phyloP scores from a whole-genome alignment of 2,113 vertebrate species.

The Lamprologus tigripictilis region DNA sequence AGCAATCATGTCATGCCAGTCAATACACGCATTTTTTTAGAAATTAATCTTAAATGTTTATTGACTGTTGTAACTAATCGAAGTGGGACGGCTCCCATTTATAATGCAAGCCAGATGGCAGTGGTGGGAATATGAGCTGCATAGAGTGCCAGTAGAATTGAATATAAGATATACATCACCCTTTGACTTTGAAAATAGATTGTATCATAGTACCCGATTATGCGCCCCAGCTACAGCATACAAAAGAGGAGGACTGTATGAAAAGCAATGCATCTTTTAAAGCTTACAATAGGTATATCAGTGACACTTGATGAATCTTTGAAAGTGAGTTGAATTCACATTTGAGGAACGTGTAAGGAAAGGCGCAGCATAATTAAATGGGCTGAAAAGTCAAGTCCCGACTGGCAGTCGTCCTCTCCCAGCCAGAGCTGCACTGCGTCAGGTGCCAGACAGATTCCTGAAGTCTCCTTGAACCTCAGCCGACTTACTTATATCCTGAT shows the following conservation, averaged over 20 bases:
- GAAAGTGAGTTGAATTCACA: background rate
- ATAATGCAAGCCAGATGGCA: background rate
- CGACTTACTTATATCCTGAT: constrained; percentile 45
- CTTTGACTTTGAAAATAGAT: constrained; percentile 25
- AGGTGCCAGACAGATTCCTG: constrained; percentile 21
- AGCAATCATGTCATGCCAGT: background rate
- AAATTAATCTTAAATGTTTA: constrained; percentile 22
- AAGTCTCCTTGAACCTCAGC: constrained; percentile 54
- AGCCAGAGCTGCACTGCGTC: constrained; percentile 2
- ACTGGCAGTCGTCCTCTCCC: background rate
- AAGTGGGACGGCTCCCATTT: background rate
- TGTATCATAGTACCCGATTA: background rate
- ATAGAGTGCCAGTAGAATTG: background rate
- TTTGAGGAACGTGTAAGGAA: background rate
- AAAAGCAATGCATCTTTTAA: background rate
- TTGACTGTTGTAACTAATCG: constrained; percentile 4
- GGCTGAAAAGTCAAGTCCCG: background rate
- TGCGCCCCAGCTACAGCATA: background rate
- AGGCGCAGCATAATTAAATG: background rate
- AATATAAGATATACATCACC: constrained; percentile 30
- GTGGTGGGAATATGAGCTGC: constrained; percentile 14
- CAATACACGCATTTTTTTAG: background rate
- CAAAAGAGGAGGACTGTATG: background rate
- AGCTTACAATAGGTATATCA: background rate
- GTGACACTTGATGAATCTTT: background rate